Evolutionary conservation across 2,113 vertebrate species (phyloP).

Genomic region (Ammospiza nelsoni): DNA sequence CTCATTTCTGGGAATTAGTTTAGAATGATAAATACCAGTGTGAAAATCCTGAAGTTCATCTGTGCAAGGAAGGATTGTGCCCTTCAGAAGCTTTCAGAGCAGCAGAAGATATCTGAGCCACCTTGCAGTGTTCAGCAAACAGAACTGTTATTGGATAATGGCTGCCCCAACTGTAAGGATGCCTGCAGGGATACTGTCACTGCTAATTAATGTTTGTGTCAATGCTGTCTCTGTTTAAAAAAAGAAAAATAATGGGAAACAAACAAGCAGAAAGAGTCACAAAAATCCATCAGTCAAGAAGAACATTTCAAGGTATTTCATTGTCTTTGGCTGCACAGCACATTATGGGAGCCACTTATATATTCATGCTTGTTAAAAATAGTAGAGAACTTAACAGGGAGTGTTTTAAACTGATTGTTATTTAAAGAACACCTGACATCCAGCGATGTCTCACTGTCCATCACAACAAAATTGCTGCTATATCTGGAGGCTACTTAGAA

Average conservation of each 20-base stretch:
- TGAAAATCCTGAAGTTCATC: neutral
- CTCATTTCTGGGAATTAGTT: neutral
- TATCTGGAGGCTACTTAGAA: neutral
- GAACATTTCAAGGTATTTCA: conserved; percentile 1
- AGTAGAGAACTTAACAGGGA: neutral
- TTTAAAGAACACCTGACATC: neutral
- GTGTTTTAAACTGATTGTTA: neutral
- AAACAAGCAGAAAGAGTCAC: neutral
- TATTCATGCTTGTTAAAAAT: neutral
- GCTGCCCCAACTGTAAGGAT: neutral
- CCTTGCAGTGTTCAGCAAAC: neutral
- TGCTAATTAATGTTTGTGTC: conserved; percentile 24
- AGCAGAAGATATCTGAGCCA: conserved; percentile 15
- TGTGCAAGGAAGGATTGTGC: neutral
- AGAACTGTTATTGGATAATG: neutral
- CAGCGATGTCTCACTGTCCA: neutral
- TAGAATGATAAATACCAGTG: neutral
- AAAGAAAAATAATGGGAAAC: neutral
- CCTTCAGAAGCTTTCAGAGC: neutral
- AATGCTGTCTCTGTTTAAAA: neutral
- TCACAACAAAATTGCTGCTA: neutral
- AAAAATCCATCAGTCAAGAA: neutral
- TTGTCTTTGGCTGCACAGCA: neutral
- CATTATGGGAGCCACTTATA: neutral
- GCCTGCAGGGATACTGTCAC: conserved; percentile 44